These are phyloP conservation scores for Gonioctena quinquepunctata DNA, from an alignment of 1,140 invertebrate genomes.

Conservation along the genomic window DNA sequence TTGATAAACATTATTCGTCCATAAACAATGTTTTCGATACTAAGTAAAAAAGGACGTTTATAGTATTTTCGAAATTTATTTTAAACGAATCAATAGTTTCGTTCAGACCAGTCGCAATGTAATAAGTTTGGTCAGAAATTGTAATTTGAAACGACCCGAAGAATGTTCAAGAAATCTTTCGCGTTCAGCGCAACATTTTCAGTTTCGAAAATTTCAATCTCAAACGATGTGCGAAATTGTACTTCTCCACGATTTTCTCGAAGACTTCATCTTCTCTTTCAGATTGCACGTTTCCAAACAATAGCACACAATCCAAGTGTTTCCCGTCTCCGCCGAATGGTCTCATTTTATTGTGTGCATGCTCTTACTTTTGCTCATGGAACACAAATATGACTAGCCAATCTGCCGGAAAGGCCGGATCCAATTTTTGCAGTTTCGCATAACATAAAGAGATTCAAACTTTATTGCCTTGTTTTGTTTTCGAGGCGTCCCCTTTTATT, in stretches of 20 bases:
- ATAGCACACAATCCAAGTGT: background rate
- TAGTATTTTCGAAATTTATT: too few relatives aligned
- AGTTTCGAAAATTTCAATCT: background rate
- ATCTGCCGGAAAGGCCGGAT: conserved; percentile 16
- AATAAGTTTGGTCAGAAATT: too few relatives aligned
- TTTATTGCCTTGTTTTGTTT: conserved; percentile 26
- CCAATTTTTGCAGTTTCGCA: conserved; percentile 23
- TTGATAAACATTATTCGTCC: too few relatives aligned
- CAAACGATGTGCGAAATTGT: conserved; percentile 12
- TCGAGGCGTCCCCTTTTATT: conserved; percentile 20
- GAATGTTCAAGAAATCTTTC: too few relatives aligned
- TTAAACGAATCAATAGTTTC: too few relatives aligned
- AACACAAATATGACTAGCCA: conserved; percentile 16
- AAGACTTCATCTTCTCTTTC: background rate
- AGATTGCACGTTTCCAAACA: conserved; percentile 5
- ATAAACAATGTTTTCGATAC: too few relatives aligned
- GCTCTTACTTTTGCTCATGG: conserved; percentile 18
- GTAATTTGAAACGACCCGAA: too few relatives aligned
- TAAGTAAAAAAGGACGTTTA: too few relatives aligned
- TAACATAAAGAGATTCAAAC: conserved; percentile 23
- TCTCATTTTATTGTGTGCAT: conserved; percentile 8
- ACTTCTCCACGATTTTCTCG: background rate
- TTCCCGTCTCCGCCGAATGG: background rate
- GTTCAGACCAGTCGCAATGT: too few relatives aligned
- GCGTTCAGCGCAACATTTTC: background rate